Evolutionary conservation across 2,797 vertebrate species (phyloP).

Genomic region (Coluber constrictor): DNA sequence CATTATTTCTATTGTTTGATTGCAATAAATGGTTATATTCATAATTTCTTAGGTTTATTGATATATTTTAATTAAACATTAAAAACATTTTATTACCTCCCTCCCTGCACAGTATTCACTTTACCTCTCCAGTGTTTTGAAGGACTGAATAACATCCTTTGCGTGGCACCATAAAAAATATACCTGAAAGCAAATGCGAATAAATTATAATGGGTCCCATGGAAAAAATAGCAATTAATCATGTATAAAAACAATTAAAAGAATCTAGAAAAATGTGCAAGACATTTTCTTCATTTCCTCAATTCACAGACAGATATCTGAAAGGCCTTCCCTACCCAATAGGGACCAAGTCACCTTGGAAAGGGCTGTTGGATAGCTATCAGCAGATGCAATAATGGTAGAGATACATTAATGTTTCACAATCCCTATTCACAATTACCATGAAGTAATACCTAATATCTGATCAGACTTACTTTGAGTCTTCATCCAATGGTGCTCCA

Average conservation of each 20-base stretch:
- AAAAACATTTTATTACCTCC: neutral
- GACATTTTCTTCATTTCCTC: neutral
- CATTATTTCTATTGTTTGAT: neutral
- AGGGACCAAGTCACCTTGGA: neutral
- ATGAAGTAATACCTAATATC: neutral
- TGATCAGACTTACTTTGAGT: neutral
- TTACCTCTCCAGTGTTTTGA: constrained; percentile 96
- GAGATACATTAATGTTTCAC: neutral
- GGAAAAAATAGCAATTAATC: neutral
- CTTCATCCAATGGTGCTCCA: neutral
- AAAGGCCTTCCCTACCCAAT: neutral
- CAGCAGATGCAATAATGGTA: neutral
- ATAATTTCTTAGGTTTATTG: neutral
- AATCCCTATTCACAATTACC: neutral
- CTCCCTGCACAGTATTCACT: neutral
- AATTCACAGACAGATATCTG: neutral
- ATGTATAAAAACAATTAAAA: neutral
- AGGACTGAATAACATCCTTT: constrained; percentile 94
- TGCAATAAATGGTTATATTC: neutral
- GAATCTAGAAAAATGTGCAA: neutral
- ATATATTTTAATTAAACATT: neutral
- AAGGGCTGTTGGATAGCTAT: neutral
- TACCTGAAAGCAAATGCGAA: constrained; percentile 75
- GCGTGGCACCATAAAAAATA: constrained; percentile 97
- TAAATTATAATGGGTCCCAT: constrained; percentile 14